Conservation (phyloP, 2,113 vertebrate species). For the Oceanodroma tethys region DNA sequence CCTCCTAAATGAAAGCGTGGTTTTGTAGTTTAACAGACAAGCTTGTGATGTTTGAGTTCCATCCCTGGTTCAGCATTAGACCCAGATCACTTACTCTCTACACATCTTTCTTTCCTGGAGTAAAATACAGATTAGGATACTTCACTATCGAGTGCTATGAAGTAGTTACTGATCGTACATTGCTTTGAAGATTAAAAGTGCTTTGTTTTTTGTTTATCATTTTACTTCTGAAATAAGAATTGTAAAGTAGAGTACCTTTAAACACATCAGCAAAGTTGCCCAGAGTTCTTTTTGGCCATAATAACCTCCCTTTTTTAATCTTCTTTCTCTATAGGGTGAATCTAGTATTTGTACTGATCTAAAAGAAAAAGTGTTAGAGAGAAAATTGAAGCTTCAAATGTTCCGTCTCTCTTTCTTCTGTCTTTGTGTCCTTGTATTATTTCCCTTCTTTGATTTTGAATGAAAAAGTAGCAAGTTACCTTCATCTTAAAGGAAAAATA, state of each 20-base stretch:
- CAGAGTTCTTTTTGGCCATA: background rate
- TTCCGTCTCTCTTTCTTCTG: background rate
- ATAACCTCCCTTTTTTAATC: background rate
- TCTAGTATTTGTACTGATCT: background rate
- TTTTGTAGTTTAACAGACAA: background rate
- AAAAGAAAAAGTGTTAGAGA: background rate
- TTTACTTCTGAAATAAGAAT: conserved; percentile 39
- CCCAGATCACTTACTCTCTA: background rate
- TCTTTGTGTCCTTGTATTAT: background rate
- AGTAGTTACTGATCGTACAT: conserved; percentile 22
- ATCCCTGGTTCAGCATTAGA: background rate
- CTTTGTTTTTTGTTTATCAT: conserved; percentile 53
- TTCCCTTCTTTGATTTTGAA: conserved; percentile 26
- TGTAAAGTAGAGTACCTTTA: conserved; percentile 1
- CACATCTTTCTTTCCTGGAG: background rate
- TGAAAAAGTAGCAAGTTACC: background rate
- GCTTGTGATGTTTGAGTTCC: background rate
- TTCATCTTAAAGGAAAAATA: conserved; percentile 18
- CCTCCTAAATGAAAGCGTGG: background rate
- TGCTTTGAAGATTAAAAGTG: conserved; percentile 46
- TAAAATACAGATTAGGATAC: conserved; percentile 14
- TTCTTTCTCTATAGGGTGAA: background rate
- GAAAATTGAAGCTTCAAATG: conserved; percentile 29
- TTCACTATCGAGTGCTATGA: background rate
- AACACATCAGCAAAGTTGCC: background rate